These are phyloP conservation scores for Porites australiensis DNA, from an alignment of 64 coral and sea anemone species.

Conservation along the genomic window DNA sequence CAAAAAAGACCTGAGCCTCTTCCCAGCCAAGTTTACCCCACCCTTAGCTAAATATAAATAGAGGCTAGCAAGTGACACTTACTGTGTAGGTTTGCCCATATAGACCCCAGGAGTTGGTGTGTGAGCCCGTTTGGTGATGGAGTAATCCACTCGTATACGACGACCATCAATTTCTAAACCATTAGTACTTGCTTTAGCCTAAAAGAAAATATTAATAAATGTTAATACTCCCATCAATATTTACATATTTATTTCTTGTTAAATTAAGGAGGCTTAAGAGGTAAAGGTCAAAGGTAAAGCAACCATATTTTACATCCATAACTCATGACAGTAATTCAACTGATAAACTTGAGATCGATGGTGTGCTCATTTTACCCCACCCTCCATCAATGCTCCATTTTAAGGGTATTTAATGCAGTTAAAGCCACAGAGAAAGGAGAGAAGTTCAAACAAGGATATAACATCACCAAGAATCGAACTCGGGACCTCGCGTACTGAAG, in stretches of 20 bases:
- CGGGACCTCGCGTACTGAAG: too few relatives aligned
- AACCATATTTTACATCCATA: not conserved
- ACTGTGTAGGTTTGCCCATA: conserved; percentile 98
- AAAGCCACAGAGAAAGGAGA: too few relatives aligned
- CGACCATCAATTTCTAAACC: conserved; percentile 97
- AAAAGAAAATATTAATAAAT: not conserved
- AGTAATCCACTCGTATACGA: conserved; percentile 93
- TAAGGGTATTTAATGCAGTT: too few relatives aligned
- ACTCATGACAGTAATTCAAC: not conserved
- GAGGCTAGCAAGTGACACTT: conserved; percentile 29
- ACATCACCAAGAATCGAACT: too few relatives aligned
- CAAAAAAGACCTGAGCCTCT: too few relatives aligned
- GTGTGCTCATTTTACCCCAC: not conserved
- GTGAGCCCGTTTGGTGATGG: conserved; percentile 95
- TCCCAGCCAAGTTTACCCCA: too few relatives aligned
- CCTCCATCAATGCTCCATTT: not conserved
- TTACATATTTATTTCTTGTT: not conserved
- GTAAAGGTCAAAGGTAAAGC: not conserved
- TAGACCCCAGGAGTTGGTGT: conserved; percentile 97
- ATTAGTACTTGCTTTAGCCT: conserved; percentile 93
- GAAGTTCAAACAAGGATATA: too few relatives aligned
- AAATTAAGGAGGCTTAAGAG: not conserved
- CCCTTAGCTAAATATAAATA: too few relatives aligned
- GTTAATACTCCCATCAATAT: not conserved
- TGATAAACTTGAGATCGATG: too few relatives aligned